Evolutionary conservation across 53 echinoderm and acorn worm genomes (phyloP).

Genomic region (Apostichopus leukothele): DNA sequence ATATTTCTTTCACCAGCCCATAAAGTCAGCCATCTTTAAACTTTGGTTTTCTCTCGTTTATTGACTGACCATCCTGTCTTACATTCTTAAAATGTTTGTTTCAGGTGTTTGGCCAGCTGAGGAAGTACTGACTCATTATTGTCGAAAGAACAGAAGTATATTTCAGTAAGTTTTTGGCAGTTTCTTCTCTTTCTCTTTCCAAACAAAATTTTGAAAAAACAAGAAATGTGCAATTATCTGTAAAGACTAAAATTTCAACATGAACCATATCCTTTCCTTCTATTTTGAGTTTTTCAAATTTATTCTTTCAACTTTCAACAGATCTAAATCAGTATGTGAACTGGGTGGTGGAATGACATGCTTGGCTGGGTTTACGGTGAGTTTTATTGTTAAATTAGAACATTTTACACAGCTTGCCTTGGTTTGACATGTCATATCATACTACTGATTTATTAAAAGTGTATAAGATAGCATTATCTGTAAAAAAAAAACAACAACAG

Average conservation of each 20-base stretch:
- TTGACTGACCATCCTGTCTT: too few species aligned
- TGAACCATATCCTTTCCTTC: too few species aligned
- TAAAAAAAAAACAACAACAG: too few species aligned
- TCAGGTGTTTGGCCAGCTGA: constrained; percentile 98
- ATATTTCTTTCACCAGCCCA: too few species aligned
- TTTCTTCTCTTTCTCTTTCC: neutral
- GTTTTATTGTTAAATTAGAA: constrained; percentile 24
- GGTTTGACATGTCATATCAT: neutral
- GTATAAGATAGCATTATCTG: too few species aligned
- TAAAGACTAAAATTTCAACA: too few species aligned
- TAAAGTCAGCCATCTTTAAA: too few species aligned
- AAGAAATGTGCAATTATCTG: too few species aligned
- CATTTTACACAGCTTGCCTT: neutral
- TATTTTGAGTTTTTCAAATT: neutral
- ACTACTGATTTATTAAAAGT: too few species aligned
- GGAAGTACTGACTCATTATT: constrained; percentile 78
- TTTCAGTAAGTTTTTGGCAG: neutral
- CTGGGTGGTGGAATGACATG: constrained; percentile 99
- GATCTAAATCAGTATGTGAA: constrained; percentile 86
- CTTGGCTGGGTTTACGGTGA: constrained; percentile 87
- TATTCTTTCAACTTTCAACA: constrained; percentile 45
- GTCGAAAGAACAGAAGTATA: constrained; percentile 61
- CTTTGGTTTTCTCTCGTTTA: too few species aligned
- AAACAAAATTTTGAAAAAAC: too few species aligned
- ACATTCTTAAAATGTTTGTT: too few species aligned